These are phyloP conservation scores for Vulpes vulpes DNA, from an alignment of 2,113 vertebrate species.

Conservation along the genomic window DNA sequence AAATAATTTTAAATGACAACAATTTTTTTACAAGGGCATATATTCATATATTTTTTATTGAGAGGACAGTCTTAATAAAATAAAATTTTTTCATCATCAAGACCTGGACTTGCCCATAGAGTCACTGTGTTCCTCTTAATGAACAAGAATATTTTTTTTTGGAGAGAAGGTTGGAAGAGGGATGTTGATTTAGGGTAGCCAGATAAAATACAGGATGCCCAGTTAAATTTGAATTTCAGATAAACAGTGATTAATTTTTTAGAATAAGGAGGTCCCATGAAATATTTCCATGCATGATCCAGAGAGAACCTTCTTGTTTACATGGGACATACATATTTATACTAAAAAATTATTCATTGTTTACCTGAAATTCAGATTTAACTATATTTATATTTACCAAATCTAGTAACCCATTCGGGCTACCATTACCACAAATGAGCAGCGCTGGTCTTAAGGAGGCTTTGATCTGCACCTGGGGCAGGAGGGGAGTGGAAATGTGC, in stretches of 20 bases:
- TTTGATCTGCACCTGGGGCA: neutral
- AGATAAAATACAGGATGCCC: constrained; percentile 1
- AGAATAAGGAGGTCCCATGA: neutral
- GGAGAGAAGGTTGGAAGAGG: neutral
- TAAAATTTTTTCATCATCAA: neutral
- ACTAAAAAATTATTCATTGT: constrained; percentile 21
- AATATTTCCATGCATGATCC: constrained; percentile 19
- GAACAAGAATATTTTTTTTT: neutral
- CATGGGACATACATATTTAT: constrained; percentile 33
- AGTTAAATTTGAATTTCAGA: constrained; percentile 68
- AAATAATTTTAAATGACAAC: neutral
- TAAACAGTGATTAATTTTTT: constrained; percentile 30
- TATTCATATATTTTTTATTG: neutral
- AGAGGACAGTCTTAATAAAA: neutral
- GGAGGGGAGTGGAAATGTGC: neutral
- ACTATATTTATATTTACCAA: constrained; percentile 6
- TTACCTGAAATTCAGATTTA: constrained; percentile 62
- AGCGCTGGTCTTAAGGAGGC: neutral
- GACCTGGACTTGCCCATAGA: neutral
- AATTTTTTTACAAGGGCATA: neutral
- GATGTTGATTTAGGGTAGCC: neutral
- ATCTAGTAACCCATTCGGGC: neutral
- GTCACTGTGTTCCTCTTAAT: neutral
- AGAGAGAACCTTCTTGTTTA: constrained; percentile 32
- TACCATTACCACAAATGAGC: neutral